phyloP scores from a whole-genome alignment of 2,113 vertebrate genomes.

The Chlorodrepanis virens region DNA sequence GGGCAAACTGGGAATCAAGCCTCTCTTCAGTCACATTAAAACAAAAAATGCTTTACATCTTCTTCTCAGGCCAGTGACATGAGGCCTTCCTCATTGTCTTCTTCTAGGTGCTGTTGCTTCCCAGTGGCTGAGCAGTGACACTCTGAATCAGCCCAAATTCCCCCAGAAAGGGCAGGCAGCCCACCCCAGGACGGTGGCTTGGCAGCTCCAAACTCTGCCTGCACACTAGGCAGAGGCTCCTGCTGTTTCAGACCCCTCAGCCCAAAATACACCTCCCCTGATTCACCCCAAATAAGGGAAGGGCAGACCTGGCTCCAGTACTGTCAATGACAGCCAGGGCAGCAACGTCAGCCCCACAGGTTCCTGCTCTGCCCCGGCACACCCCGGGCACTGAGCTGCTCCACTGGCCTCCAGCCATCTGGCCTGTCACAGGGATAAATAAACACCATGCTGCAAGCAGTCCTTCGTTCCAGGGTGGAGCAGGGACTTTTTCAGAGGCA shows the following conservation, averaged over 20 bases:
- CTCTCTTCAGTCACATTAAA: background rate
- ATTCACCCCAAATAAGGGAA: background rate
- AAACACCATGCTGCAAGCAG: background rate
- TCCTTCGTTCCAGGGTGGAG: background rate
- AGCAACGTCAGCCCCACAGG: background rate
- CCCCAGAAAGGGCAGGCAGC: background rate
- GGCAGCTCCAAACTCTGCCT: background rate
- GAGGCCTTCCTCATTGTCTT: background rate
- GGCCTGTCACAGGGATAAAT: background rate
- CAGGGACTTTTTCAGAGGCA: background rate
- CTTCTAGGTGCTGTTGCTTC: background rate
- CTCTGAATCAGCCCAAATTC: background rate
- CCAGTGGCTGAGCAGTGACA: background rate
- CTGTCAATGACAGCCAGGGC: background rate
- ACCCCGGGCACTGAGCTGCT: background rate
- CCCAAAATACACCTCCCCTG: background rate
- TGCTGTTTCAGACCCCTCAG: background rate
- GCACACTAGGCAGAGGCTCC: background rate
- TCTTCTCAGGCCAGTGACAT: accelerated
- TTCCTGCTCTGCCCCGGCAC: background rate
- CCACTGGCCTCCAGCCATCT: background rate
- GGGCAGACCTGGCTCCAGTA: background rate
- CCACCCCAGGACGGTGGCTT: background rate
- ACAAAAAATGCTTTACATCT: background rate
- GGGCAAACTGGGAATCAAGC: background rate